Evolutionary conservation across 1,140 invertebrate genomes (phyloP), one percentile per base, ranked within the genome.

Genomic region (Hycleus phaleratus): DNA sequence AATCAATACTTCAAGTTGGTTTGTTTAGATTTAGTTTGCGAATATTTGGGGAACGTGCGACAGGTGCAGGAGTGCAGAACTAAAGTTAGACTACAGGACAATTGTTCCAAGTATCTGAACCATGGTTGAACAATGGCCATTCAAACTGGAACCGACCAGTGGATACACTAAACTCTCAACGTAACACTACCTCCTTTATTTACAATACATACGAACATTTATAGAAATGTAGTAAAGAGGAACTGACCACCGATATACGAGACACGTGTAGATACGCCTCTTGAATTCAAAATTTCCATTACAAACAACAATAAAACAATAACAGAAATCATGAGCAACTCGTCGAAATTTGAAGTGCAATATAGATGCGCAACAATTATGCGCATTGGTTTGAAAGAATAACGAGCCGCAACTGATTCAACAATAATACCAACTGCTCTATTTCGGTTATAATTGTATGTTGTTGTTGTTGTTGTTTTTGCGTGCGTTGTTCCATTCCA

Each of bases 101-200:
- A 64, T 64, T 64, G 62, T 64, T 64, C 47, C 56, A 53, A 64
- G 62, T 64, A 61, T 64, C 62, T 64, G 62, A 61, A 64, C 59
- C 62, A 61, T 64, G 62, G 59, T 49, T 56, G 51, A 64, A 64
- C 62, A 64, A 64, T 64, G 46, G 56, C 47, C 62, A 64, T 64
- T 64, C 44, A 64, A 64, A 64, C 56, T 64, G 38, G 51, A 46
- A 43, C 56, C 46, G 62, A 56, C 49, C 62, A 49, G 32, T 60
- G 62, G 56, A 56, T 52, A 57, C 47, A 57, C 45, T 55, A 56
- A 39, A 46, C 52, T 42, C 40, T 10, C 4, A 59, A 46, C 46
- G 46, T 48, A 53, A 46, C 52, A 55, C 52, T 55, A 46, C 52
- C 38, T 4, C 40, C 46, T n/a, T 10, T 42, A 10, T 42, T 42